These are phyloP conservation scores for Ceyx margarethae DNA, from an alignment of 2,113 vertebrate genomes.

Conservation along the genomic window DNA sequence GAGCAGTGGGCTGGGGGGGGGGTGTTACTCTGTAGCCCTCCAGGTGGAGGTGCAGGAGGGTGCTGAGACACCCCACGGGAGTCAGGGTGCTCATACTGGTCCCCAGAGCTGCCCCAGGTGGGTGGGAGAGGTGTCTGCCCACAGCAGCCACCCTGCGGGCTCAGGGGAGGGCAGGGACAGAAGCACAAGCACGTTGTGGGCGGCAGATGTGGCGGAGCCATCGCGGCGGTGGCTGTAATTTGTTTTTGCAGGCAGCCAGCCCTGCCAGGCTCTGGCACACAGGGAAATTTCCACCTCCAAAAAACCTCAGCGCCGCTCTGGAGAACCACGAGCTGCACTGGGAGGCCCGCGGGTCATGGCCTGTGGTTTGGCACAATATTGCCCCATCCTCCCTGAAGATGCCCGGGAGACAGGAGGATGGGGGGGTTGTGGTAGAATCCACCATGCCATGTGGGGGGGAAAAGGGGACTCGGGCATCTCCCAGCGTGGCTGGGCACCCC, in stretches of 20 bases:
- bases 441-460: fast-evolving
- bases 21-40: too few species aligned
- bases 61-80: neutral
- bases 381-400: neutral
- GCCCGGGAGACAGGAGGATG: neutral
- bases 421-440: neutral
- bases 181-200: neutral
- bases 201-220: neutral
- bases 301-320: neutral
- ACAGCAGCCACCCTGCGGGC: neutral
- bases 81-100: neutral
- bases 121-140: fast-evolving
- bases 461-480: fast-evolving
- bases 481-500: fast-evolving
- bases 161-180: neutral
- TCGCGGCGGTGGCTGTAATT: neutral
- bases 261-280: neutral
- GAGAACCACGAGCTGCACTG: fast-evolving
- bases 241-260: neutral
- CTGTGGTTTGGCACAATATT: neutral
- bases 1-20: neutral
- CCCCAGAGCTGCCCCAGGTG: neutral
- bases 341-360: neutral
- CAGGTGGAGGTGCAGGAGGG: neutral
- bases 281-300: neutral